Evolutionary conservation across 2,797 vertebrate genomes (phyloP).

Genomic region (Enoplosus armatus): DNA sequence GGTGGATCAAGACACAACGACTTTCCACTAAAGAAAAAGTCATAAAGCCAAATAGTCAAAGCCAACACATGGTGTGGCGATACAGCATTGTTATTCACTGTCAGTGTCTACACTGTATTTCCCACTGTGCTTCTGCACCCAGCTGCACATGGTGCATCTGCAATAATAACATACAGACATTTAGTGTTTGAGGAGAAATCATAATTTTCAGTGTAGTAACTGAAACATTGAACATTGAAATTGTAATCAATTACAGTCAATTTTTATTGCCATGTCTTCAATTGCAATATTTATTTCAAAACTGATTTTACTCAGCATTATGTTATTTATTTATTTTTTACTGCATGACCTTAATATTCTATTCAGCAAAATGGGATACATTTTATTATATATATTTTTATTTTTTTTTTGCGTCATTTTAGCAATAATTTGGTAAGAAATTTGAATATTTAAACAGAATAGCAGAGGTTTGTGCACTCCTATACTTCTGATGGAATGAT

Average conservation of each 20-base stretch:
- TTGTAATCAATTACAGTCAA: too few species aligned
- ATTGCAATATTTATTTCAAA: conserved; percentile 4
- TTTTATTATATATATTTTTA: too few species aligned
- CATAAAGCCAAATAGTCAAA: conserved; percentile 47
- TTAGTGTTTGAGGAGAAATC: neutral
- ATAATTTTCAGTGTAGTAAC: neutral
- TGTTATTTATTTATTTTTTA: neutral
- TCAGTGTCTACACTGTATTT: neutral
- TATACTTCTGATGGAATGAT: neutral
- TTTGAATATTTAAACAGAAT: neutral
- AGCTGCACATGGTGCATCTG: too few species aligned
- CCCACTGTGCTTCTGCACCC: neutral
- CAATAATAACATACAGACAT: neutral
- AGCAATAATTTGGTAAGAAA: neutral
- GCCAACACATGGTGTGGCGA: conserved; percentile 5
- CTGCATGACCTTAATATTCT: neutral
- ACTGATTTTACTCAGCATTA: neutral
- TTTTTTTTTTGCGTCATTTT: neutral
- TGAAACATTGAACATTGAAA: too few species aligned
- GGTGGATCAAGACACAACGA: conserved; percentile 56
- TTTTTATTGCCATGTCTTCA: neutral
- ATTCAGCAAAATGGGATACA: neutral
- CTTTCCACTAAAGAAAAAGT: conserved; percentile 49
- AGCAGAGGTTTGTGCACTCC: neutral
- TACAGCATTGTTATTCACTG: neutral